These are phyloP conservation scores for Aphrocallistes beatrix DNA, from an alignment of 37 sponge, comb jelly and placozoan species.

Conservation along the genomic window DNA sequence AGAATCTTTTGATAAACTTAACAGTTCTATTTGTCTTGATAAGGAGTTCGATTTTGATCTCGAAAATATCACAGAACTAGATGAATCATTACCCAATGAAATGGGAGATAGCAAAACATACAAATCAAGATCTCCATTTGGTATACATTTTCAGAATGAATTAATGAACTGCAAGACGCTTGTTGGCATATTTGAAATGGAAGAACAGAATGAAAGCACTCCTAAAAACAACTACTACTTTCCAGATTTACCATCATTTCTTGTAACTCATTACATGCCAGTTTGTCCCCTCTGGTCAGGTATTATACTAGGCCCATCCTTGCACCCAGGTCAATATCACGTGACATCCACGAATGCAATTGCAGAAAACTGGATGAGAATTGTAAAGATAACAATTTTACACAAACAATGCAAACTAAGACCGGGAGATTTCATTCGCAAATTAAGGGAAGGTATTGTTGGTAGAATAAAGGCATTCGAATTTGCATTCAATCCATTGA, in stretches of 20 bases:
- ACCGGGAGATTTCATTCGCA: background rate
- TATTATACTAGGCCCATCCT: background rate
- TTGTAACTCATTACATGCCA: background rate
- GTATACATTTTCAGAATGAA: background rate
- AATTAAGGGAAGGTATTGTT: background rate
- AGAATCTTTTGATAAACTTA: no score
- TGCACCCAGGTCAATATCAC: background rate
- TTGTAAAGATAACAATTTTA: background rate
- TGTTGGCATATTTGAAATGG: background rate
- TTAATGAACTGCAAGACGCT: background rate
- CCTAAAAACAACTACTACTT: background rate
- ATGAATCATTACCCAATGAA: background rate
- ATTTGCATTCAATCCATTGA: background rate
- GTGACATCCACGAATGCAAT: background rate
- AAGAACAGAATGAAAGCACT: background rate
- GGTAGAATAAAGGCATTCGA: background rate
- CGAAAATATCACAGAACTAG: no score
- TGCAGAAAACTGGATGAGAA: background rate
- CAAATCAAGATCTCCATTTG: no score
- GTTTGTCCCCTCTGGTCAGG: background rate
- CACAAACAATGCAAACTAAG: background rate
- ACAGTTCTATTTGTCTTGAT: no score
- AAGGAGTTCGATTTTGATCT: no score
- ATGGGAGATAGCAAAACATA: no score
- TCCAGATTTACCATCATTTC: background rate